Base-by-base conservation (phyloP, 2,113 vertebrate species). In the Pandion haliaetus region DNA sequence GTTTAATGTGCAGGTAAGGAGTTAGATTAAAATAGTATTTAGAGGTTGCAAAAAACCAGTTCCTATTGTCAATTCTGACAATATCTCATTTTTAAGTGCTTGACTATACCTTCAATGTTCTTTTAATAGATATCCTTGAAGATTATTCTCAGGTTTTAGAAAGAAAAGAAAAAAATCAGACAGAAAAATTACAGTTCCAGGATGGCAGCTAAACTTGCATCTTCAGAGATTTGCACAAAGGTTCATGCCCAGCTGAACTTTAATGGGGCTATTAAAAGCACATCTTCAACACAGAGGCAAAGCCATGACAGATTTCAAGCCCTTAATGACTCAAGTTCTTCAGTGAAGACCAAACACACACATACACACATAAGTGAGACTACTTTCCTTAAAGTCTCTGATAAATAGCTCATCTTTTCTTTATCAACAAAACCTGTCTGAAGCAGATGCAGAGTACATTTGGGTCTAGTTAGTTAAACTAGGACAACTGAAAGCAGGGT, bases 51-150 rank as follows among this genome's bases (percentile, higher is more conserved):
- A 91, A 92, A 88, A 69, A 0, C 44, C 45, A 90, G 85, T 72
- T 86, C 66, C 93, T 69, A 92, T 92, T 96, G 96, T 96, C 88
- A 96, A 20, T 81, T 80, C 59, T 91, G 90, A 96, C 93, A 97
- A 80, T 91, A 87, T 40, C 62, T 79, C 44, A 85, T 72, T 96
- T 95, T 85, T 82, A 86, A 90, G 62, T 54, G 66, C 40, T 62
- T 95, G 88, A 83, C 88, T 95, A 38, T 93, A 82, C n/a, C 45
- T 96, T 95, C 90, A 86, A 17, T 40, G 32, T 70, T 93, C 93
- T 97, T 95, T 95, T 93, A 94, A 95, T 95, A 96, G 90, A 94
- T 86, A 88, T 47, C 26, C 24, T 88, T 83, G 25, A 94, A 88
- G 67, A 96, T 71, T 88, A 83, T 97, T 86, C 82, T 90, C 63